Evolutionary conservation across 2,113 vertebrate genomes (phyloP).

Genomic region (Kobus ellipsiprymnus): DNA sequence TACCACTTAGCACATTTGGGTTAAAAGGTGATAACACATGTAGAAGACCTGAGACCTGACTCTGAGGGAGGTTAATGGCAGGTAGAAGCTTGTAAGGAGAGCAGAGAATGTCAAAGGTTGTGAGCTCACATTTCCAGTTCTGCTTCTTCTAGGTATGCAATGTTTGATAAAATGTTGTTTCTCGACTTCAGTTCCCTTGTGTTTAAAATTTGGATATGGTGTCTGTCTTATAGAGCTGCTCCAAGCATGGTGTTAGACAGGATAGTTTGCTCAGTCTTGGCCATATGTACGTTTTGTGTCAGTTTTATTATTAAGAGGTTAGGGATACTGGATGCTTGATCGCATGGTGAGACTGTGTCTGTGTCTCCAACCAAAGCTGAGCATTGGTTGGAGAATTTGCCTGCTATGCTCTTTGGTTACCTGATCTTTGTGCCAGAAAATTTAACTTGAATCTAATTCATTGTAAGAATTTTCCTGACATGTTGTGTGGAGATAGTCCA

Average conservation of each 20-base stretch:
- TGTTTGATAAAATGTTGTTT: neutral
- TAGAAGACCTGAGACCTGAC: neutral
- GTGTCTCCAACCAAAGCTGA: neutral
- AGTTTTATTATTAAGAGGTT: neutral
- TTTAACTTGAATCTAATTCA: neutral
- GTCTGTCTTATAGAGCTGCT: neutral
- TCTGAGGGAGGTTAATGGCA: neutral
- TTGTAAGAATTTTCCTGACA: neutral
- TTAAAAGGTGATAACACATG: neutral
- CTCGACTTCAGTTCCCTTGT: neutral
- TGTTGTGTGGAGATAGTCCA: neutral
- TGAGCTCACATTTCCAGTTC: neutral
- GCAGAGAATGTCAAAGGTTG: neutral
- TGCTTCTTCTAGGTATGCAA: neutral
- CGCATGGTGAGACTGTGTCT: neutral
- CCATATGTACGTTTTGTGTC: neutral
- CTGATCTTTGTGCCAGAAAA: neutral
- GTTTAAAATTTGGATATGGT: neutral
- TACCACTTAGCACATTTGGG: neutral
- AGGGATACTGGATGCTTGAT: neutral
- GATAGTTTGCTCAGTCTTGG: neutral
- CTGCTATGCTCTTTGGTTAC: neutral
- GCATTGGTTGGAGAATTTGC: neutral
- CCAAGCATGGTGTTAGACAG: neutral
- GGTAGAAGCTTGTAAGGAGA: neutral